Base-by-base conservation (phyloP, 2,888 invertebrate genomes). In the Aricia artaxerxes region DNA sequence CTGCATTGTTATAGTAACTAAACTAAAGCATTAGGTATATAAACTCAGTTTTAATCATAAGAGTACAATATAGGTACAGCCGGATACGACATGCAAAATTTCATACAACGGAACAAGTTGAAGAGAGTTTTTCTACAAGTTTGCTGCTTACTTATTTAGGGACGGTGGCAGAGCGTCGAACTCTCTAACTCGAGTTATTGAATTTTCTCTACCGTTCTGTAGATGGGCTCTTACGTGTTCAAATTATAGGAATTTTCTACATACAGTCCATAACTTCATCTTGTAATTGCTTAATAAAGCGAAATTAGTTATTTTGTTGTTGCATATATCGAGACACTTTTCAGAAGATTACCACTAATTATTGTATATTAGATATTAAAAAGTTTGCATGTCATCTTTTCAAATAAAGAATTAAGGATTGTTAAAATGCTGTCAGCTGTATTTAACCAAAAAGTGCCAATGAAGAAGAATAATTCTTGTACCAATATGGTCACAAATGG, bases 171-270 rank as follows among this genome's bases (percentile, higher is more conserved):
- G 92, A 92, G 92, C 92, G 91, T 88, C 91, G 91, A 93, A 92
- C 92, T 93, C 91, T 85, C 91, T 93, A 94, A 94, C 93, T 94
- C 90, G 90, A 89, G 92, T 94, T 94, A 94, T 94, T 93, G 93
- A 94, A 93, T 94, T 93, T 93, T 93, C 93, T 93, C 91, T 93
- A 92, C 91, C 91, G 89, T 73, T 86, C 85, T 87, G 87, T 88
- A 89, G 89, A 88, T 90, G 64, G 64, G 90, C 88, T 88, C 89
- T 90, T 89, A 89, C 87, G 88, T 88, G 88, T 86, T 89, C 89
- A 91, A 90, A 89, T 90, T 90, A 91, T 91, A 90, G 88, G 86
- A 87, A 88, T 83, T 85, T 44, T 44, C 7, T 44, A 44, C 44
- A 44, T 9, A 49, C 11, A 49, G 9, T 31, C 11, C 13, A 75